phyloP scores from a whole-genome alignment of 2,888 invertebrate genomes.

The Himalopsyche anomala region DNA sequence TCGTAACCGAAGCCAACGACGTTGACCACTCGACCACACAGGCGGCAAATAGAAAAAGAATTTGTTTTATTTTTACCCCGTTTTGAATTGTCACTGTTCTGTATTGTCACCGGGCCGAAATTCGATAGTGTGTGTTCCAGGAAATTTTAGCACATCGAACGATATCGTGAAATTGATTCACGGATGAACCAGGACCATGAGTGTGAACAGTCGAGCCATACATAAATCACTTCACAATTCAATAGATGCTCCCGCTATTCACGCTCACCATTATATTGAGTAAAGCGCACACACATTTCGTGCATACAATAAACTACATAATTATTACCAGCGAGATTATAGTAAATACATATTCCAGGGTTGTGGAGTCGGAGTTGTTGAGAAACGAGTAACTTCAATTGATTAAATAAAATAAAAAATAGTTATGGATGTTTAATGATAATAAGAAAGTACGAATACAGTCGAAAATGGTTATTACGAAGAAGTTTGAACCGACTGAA shows the following conservation, averaged over 20 bases:
- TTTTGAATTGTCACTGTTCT: no score
- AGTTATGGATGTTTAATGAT: no score
- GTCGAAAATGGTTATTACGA: no score
- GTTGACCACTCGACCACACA: no score
- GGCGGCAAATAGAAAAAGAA: no score
- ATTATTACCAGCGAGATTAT: neutral
- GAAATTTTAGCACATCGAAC: neutral
- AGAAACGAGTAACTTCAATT: no score
- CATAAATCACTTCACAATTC: constrained; percentile 41
- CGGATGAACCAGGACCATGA: neutral
- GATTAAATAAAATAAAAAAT: no score
- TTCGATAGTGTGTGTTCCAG: neutral
- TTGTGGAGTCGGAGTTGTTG: no score
- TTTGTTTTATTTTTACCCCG: no score
- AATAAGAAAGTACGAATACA: no score
- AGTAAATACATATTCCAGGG: neutral
- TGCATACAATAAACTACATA: constrained; percentile 15
- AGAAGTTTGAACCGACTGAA: no score
- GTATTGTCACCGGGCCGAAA: neutral
- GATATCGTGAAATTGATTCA: constrained; percentile 25
- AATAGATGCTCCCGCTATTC: constrained; percentile 37
- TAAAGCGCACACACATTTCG: neutral
- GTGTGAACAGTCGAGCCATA: neutral
- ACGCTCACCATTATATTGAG: neutral
- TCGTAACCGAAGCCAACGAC: no score